These are phyloP conservation scores for Seriola rivoliana DNA, from an alignment of 2,113 vertebrate species.

Conservation along the genomic window DNA sequence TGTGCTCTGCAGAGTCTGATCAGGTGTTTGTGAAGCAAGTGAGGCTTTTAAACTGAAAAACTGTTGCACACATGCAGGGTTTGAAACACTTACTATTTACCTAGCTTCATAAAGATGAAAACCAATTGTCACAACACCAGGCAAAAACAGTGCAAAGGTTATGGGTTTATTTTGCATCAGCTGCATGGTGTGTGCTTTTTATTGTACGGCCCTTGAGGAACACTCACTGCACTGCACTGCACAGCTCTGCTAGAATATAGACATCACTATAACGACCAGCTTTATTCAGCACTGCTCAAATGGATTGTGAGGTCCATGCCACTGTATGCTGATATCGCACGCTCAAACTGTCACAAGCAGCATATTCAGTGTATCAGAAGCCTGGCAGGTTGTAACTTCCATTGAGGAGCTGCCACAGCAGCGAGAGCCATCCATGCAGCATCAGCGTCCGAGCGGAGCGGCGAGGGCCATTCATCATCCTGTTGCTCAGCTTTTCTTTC, in stretches of 20 bases:
- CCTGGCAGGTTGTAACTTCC: constrained; percentile 33
- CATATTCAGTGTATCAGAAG: constrained; percentile 22
- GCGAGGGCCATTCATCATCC: constrained; percentile 19
- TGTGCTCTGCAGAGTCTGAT: constrained; percentile 22
- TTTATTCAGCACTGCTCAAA: no score
- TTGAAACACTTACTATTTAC: neutral
- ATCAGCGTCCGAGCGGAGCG: constrained; percentile 27
- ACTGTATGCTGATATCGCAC: neutral
- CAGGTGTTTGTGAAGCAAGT: no score
- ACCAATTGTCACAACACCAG: neutral
- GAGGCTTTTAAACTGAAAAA: neutral
- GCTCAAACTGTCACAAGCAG: constrained; percentile 24
- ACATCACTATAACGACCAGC: neutral
- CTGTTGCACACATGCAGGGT: neutral
- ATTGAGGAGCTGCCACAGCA: constrained; percentile 34
- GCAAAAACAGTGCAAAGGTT: neutral
- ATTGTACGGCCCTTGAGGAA: neutral
- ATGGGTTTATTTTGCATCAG: neutral
- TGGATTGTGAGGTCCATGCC: neutral
- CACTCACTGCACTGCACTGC: neutral
- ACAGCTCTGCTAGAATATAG: neutral
- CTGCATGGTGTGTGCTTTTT: neutral
- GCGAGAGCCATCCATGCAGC: neutral
- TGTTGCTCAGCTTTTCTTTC: neutral
- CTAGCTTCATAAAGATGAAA: neutral